Conservation (phyloP, 2,797 vertebrate species). For the Propithecus deckenii region DNA sequence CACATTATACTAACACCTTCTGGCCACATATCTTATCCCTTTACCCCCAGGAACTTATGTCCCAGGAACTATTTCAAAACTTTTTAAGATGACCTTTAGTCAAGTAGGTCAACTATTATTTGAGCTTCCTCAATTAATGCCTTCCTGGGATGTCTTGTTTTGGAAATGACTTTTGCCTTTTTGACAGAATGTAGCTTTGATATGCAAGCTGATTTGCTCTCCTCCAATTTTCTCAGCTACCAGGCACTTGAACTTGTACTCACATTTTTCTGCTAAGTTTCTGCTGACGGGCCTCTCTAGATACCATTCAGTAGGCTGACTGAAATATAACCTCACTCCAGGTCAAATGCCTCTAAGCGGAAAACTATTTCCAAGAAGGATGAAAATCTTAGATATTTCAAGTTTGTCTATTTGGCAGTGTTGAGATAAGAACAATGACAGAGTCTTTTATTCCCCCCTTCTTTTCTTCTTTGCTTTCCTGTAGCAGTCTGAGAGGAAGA, state of each 20-base stretch:
- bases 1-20: conserved; percentile 22
- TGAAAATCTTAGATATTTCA: conserved; percentile 72
- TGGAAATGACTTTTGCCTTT: conserved; percentile 71
- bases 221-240: conserved; percentile 2
- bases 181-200: conserved; percentile 66
- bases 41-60: conserved; percentile 27
- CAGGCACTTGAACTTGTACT: conserved; percentile 63
- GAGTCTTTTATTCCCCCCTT: neutral
- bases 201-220: conserved; percentile 39
- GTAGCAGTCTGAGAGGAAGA: neutral
- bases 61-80: conserved; percentile 37
- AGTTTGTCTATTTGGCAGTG: conserved; percentile 53
- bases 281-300: conserved; percentile 60
- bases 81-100: conserved; percentile 46
- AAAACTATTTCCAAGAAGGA: conserved; percentile 67
- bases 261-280: conserved; percentile 60
- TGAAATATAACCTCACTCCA: conserved; percentile 73
- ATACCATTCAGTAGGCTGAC: conserved; percentile 57
- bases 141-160: conserved; percentile 63
- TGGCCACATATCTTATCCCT: neutral
- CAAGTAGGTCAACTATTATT: conserved; percentile 48
- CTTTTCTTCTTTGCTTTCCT: neutral
- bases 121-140: conserved; percentile 73
- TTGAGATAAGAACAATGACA: conserved; percentile 61
- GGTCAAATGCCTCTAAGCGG: conserved; percentile 74